Evolutionary conservation across 2,113 vertebrate species (phyloP).

Genomic region (Chrysemys picta): DNA sequence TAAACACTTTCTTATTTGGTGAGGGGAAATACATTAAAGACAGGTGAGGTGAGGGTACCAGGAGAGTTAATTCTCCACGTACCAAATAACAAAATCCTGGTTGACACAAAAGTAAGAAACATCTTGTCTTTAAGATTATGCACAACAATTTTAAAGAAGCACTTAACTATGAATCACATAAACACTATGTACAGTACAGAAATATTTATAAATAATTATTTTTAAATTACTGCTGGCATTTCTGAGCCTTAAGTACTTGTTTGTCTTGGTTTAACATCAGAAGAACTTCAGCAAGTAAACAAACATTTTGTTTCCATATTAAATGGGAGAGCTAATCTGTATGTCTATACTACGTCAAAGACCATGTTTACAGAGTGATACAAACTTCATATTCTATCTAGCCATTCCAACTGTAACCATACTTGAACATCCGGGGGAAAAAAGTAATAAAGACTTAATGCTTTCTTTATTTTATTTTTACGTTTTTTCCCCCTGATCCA

Average conservation of each 20-base stretch:
- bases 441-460: not conserved
- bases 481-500: fast-evolving
- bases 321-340: not conserved
- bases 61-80: not conserved
- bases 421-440: not conserved
- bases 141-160: not conserved
- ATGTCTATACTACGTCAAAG: not conserved
- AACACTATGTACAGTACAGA: not conserved
- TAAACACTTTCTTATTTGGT: not conserved
- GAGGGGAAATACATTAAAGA: not conserved
- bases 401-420: not conserved
- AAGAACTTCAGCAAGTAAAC: not conserved
- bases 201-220: not conserved
- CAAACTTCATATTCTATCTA: not conserved
- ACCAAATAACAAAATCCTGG: not conserved
- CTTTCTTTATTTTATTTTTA: not conserved
- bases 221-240: not conserved
- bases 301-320: not conserved
- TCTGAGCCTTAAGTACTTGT: not conserved
- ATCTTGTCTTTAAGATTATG: not conserved
- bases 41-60: not conserved
- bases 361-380: not conserved
- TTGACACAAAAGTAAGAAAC: not conserved
- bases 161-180: not conserved
- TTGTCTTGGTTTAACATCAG: not conserved